Evolutionary conservation across 2,113 vertebrate genomes (phyloP).

Genomic region (Donacobius atricapilla): DNA sequence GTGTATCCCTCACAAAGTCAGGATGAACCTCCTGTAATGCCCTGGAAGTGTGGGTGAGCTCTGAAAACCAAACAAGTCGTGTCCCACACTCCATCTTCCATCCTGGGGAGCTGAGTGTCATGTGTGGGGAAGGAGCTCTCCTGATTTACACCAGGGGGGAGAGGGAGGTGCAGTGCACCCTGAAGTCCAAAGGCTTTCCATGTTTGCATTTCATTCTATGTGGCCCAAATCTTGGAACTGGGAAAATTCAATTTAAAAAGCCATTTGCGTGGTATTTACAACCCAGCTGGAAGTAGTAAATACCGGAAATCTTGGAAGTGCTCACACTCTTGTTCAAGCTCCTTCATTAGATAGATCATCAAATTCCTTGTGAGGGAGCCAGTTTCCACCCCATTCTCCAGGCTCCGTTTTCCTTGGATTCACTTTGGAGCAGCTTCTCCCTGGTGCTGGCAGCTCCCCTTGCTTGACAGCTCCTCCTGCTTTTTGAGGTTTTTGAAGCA

Average conservation of each 20-base stretch:
- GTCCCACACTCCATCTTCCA: neutral
- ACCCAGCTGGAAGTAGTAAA: conserved; percentile 63
- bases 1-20: neutral
- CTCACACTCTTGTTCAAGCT: neutral
- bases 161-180: neutral
- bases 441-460: neutral
- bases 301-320: conserved; percentile 55
- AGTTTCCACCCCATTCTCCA: conserved; percentile 50
- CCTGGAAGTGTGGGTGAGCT: neutral
- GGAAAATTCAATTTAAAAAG: conserved; percentile 53
- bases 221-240: neutral
- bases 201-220: neutral
- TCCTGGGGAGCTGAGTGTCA: neutral
- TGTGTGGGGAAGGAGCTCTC: neutral
- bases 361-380: conserved; percentile 54
- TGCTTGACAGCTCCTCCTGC: neutral
- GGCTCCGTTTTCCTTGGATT: conserved; percentile 55
- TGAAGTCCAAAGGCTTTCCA: neutral
- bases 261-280: conserved; percentile 54
- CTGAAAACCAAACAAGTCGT: neutral
- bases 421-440: conserved; percentile 2
- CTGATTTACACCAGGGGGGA: neutral
- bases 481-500: neutral
- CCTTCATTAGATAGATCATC: conserved; percentile 53
- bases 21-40: neutral